These are phyloP conservation scores for Austrolebias charrua DNA, from an alignment of 2,797 vertebrate genomes.

Conservation along the genomic window DNA sequence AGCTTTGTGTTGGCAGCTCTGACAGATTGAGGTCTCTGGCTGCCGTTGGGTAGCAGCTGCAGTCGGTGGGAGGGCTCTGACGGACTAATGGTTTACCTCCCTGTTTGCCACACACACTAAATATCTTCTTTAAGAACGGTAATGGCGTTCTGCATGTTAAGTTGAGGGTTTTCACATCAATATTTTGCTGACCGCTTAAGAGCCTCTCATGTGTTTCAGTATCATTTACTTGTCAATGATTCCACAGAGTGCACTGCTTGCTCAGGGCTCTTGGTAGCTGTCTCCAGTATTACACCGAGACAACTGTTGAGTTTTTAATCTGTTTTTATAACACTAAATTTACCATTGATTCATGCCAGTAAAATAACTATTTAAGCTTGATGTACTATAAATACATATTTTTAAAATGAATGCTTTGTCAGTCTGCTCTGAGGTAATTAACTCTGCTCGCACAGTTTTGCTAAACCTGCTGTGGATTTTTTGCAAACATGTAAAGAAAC, in stretches of 20 bases:
- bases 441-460: not conserved
- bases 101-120: conserved; percentile 19
- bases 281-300: conserved; percentile 16
- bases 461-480: not conserved
- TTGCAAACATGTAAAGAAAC: not conserved
- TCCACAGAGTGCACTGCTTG: conserved; percentile 12
- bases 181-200: conserved; percentile 37
- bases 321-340: conserved; percentile 15
- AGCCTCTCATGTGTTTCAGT: conserved; percentile 36
- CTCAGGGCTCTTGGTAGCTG: not conserved
- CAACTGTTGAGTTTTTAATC: conserved; percentile 1
- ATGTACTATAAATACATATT: not conserved
- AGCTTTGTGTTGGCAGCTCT: conserved; percentile 44
- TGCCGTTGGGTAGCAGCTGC: conserved; percentile 72
- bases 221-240: conserved; percentile 49
- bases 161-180: conserved; percentile 45
- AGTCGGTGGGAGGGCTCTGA: conserved; percentile 68
- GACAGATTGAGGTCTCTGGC: conserved; percentile 81
- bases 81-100: conserved; percentile 69
- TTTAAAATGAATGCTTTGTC: not conserved
- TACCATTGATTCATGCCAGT: not conserved
- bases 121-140: conserved; percentile 30
- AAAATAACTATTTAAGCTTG: not conserved
- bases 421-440: not conserved
- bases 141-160: conserved; percentile 28